Conservation (phyloP, 2,888 invertebrate genomes). For the Tipula vernalis region DNA sequence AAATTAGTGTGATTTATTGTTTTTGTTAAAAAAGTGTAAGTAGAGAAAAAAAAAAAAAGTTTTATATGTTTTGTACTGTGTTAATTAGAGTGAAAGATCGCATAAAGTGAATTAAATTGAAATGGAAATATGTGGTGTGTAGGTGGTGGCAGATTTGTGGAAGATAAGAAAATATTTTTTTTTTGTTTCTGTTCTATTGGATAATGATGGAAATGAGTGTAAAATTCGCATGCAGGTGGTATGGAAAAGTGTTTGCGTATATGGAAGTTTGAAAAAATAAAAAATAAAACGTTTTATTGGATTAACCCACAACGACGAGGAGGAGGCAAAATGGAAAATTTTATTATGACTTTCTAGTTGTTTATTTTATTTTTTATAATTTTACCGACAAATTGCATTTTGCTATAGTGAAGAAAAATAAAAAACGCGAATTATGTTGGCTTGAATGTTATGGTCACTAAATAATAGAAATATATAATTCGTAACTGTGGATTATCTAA, state of each 20-base stretch:
- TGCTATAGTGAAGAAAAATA: not conserved
- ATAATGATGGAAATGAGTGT: not conserved
- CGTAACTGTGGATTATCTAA: not conserved
- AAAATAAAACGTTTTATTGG: not conserved
- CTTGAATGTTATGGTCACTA: not conserved
- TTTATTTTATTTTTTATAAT: not conserved
- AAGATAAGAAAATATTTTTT: not conserved
- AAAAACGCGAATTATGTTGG: not conserved
- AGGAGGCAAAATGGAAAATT: not conserved
- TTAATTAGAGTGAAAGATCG: not conserved
- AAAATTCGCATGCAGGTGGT: not conserved
- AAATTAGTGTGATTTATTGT: not conserved
- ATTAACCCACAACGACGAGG: not conserved
- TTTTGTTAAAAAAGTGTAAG: not conserved
- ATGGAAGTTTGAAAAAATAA: not conserved
- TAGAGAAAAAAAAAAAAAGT: not conserved
- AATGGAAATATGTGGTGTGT: not conserved
- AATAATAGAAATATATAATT: not conserved
- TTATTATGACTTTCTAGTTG: not conserved
- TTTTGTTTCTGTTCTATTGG: not conserved
- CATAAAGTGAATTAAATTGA: not conserved
- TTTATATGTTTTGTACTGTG: not conserved
- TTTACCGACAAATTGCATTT: not conserved
- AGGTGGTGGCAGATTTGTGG: not conserved
- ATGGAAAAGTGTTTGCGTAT: not conserved